Percentiles rank a stretch among this genome's conserved stretches.
phyloP scores from a whole-genome alignment of 37 sponge, comb jelly and placozoan genomes.

The Cladorhizidae sp. region DNA sequence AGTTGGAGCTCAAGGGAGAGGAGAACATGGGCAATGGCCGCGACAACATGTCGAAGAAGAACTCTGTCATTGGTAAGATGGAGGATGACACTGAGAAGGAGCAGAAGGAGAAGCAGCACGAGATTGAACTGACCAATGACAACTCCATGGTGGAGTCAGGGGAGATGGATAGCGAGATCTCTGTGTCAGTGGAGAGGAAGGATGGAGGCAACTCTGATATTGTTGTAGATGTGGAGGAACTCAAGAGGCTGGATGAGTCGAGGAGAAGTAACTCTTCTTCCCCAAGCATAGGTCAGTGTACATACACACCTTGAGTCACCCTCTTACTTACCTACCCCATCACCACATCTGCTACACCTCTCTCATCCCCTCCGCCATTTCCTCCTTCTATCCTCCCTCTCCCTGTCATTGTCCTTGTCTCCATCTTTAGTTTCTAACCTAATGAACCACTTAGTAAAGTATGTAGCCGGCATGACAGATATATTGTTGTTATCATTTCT shows the following conservation, averaged over 20 bases:
- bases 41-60: neutral
- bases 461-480: too few relatives aligned
- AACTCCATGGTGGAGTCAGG: neutral
- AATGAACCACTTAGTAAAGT: too few relatives aligned
- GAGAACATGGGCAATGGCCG: neutral
- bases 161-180: too few relatives aligned
- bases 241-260: neutral
- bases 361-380: too few relatives aligned
- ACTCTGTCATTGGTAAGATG: neutral
- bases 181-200: neutral
- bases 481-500: too few relatives aligned
- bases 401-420: too few relatives aligned
- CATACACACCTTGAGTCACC: neutral
- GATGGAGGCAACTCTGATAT: constrained; percentile 9
- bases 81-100: neutral
- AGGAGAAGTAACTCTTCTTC: constrained; percentile 48
- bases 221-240: neutral
- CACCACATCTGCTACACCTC: too few relatives aligned
- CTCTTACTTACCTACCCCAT: too few relatives aligned
- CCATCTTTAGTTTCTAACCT: too few relatives aligned
- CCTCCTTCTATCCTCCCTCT: too few relatives aligned
- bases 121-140: neutral
- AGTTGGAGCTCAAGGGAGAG: neutral
- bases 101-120: neutral
- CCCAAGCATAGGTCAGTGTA: constrained; percentile 40